Conservation (phyloP, 2,797 vertebrate species). For the Vultur gryphus region DNA sequence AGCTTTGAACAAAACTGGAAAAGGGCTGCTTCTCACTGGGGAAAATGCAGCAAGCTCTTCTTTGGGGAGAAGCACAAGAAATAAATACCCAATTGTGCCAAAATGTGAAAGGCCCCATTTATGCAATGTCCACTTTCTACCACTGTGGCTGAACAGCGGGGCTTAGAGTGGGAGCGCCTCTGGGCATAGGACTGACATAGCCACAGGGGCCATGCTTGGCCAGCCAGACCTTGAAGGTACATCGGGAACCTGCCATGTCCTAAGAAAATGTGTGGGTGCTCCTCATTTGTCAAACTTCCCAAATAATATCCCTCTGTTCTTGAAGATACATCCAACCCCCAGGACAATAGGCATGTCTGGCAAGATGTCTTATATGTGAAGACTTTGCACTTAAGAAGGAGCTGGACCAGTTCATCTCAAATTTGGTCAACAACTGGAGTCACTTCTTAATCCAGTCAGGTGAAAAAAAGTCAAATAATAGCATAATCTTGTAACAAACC, state of each 20-base stretch:
- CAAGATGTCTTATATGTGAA: background rate
- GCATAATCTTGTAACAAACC: background rate
- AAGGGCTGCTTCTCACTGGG: background rate
- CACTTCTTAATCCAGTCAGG: background rate
- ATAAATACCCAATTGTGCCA: background rate
- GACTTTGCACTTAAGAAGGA: background rate
- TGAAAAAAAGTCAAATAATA: background rate
- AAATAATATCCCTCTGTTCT: background rate
- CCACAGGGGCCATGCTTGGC: background rate
- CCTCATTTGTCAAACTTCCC: background rate
- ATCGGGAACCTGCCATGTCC: background rate
- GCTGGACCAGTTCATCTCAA: background rate
- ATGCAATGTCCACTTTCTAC: background rate
- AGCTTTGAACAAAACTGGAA: background rate
- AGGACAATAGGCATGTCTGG: background rate
- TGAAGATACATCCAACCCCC: background rate
- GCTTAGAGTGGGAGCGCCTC: fast-evolving
- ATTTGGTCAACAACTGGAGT: background rate
- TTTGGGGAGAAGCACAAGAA: background rate
- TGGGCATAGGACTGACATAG: background rate
- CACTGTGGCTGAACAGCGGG: background rate
- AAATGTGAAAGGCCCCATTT: background rate
- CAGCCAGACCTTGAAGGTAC: background rate
- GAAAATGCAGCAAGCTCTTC: background rate
- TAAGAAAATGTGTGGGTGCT: background rate